Conservation (phyloP, 2,797 vertebrate genomes). For the Podarcis lilfordi region DNA sequence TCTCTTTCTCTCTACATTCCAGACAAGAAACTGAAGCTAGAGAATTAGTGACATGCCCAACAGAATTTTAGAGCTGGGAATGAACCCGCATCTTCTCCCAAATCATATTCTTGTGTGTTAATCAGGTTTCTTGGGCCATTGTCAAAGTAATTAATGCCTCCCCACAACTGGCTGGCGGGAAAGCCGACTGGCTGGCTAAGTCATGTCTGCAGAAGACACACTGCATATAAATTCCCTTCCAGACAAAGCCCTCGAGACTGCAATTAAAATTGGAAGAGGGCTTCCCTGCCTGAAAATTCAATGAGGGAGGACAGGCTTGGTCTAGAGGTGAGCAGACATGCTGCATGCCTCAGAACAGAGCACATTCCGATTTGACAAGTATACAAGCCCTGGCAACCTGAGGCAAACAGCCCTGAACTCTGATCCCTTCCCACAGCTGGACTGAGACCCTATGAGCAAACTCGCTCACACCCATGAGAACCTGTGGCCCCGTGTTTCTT, state of each 20-base stretch:
- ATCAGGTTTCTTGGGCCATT: background rate
- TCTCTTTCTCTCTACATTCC: no score
- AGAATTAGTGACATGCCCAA: background rate
- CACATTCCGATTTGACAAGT: background rate
- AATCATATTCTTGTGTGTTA: background rate
- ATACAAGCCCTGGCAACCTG: background rate
- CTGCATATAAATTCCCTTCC: conserved; percentile 17
- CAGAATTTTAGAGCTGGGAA: background rate
- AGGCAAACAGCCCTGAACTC: background rate
- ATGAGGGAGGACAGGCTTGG: background rate
- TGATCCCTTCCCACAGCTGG: conserved; percentile 6
- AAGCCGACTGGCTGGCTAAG: conserved; percentile 10
- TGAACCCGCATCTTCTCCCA: background rate
- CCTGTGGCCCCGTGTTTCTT: background rate
- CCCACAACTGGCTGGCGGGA: background rate
- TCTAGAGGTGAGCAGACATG: conserved; percentile 27
- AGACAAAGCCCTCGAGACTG: conserved; percentile 13
- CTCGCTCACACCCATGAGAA: background rate
- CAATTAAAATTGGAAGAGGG: background rate
- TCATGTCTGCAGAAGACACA: conserved; percentile 21
- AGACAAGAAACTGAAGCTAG: background rate
- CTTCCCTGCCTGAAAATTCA: conserved; percentile 7
- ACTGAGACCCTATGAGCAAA: background rate
- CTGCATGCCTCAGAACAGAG: background rate
- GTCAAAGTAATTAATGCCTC: background rate